Conservation (phyloP, 2,113 vertebrate species). For the Ursus arctos region DNA sequence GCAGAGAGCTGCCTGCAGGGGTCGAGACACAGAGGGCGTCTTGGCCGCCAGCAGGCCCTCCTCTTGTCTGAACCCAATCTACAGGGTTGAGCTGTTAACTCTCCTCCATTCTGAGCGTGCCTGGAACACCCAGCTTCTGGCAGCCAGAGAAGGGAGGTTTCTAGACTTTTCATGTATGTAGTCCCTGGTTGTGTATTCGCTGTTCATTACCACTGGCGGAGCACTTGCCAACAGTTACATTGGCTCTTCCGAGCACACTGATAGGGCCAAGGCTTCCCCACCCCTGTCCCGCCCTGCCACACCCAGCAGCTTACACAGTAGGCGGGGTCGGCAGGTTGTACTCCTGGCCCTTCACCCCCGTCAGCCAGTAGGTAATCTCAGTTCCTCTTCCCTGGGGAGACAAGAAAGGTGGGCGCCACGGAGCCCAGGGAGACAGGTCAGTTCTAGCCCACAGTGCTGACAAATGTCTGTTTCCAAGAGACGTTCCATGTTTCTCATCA, state of each 20-base stretch:
- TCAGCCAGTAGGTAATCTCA: constrained; percentile 98
- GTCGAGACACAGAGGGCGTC: neutral
- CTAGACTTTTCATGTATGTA: neutral
- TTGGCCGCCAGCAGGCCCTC: neutral
- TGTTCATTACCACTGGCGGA: neutral
- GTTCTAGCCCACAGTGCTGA: fast-evolving
- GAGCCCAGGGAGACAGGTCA: fast-evolving
- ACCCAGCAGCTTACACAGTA: constrained; percentile 92
- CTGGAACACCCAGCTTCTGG: neutral
- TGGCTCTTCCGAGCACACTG: neutral
- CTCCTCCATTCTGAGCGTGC: neutral
- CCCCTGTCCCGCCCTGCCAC: neutral
- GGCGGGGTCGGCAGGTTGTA: constrained; percentile 95
- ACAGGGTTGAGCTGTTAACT: neutral
- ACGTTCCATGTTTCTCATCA: neutral
- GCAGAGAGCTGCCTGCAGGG: neutral
- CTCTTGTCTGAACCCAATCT: neutral
- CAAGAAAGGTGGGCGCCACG: constrained; percentile 56
- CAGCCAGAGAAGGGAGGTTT: neutral
- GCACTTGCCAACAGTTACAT: neutral
- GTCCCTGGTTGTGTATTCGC: neutral
- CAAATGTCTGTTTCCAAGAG: neutral
- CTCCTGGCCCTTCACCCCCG: constrained; percentile 91
- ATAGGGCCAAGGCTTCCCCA: neutral
- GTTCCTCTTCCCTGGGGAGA: constrained; percentile 95